phyloP scores from a whole-genome alignment of 2,888 invertebrate genomes.

The Morpho deidamia region DNA sequence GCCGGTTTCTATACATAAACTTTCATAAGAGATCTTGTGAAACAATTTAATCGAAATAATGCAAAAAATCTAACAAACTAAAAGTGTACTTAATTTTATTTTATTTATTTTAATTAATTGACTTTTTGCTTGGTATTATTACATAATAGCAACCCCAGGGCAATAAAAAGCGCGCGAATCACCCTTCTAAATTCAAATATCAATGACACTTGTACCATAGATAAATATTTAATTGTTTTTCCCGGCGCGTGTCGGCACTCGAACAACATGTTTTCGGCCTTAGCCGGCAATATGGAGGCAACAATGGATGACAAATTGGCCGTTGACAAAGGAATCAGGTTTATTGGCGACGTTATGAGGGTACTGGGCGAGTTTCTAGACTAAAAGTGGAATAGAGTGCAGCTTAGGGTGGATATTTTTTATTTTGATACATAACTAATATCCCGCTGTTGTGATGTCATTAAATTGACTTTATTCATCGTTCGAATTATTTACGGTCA shows the following conservation, averaged over 20 bases:
- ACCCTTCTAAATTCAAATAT: constrained; percentile 21
- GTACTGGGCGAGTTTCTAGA: constrained; percentile 53
- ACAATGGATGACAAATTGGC: constrained; percentile 74
- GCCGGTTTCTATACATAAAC: no score
- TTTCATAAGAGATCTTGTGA: no score
- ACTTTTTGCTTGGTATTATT: neutral
- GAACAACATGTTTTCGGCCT: constrained; percentile 49
- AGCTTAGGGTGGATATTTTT: neutral
- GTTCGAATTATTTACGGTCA: no score
- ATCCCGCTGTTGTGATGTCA: no score
- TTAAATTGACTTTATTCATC: no score
- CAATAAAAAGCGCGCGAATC: neutral
- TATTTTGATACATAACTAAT: neutral
- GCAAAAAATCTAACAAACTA: no score
- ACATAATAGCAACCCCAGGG: neutral
- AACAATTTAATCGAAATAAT: no score
- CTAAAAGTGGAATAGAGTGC: constrained; percentile 31
- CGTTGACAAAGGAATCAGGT: constrained; percentile 69
- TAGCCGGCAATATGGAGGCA: constrained; percentile 25
- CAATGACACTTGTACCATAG: constrained; percentile 36
- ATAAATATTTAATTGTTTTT: constrained; percentile 65
- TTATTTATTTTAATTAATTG: no score
- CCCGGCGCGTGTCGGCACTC: constrained; percentile 61
- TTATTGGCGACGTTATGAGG: constrained; percentile 72
- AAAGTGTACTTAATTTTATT: no score